Evolutionary conservation across 35 echinoderm and acorn worm genomes (phyloP).

Genomic region (Apostichopus californicus): DNA sequence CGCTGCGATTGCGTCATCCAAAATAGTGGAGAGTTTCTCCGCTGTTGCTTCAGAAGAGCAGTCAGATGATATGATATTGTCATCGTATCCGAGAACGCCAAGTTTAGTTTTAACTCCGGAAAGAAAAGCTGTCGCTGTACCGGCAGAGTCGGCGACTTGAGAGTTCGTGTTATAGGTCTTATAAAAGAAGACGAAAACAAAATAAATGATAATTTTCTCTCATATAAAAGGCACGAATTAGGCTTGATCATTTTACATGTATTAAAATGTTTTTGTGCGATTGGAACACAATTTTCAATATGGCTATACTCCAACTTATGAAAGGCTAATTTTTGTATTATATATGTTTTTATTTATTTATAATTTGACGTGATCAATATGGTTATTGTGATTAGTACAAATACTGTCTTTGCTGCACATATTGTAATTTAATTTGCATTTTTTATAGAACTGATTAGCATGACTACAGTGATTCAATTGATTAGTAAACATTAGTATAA

Average conservation of each 20-base stretch:
- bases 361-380: too few species aligned
- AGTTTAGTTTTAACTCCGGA: slow-evolving; percentile 51
- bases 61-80: neutral
- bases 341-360: too few species aligned
- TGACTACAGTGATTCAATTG: too few species aligned
- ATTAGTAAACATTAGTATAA: too few species aligned
- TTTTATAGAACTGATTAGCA: too few species aligned
- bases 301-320: too few species aligned
- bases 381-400: neutral
- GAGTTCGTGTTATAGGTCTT: slow-evolving; percentile 64
- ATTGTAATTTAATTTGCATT: too few species aligned
- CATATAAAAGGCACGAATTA: neutral
- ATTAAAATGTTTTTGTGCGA: neutral
- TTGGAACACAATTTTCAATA: too few species aligned
- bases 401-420: neutral
- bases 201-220: neutral
- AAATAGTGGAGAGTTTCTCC: neutral
- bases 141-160: slow-evolving; percentile 58
- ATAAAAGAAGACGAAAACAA: neutral
- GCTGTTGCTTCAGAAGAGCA: slow-evolving; percentile 3
- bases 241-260: neutral
- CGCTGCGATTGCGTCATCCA: slow-evolving; percentile 16
- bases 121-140: slow-evolving; percentile 57
- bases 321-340: too few species aligned
- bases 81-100: slow-evolving; percentile 29